These are phyloP conservation scores for Pecten maximus DNA, from an alignment of 2,888 invertebrate species.

Conservation along the genomic window DNA sequence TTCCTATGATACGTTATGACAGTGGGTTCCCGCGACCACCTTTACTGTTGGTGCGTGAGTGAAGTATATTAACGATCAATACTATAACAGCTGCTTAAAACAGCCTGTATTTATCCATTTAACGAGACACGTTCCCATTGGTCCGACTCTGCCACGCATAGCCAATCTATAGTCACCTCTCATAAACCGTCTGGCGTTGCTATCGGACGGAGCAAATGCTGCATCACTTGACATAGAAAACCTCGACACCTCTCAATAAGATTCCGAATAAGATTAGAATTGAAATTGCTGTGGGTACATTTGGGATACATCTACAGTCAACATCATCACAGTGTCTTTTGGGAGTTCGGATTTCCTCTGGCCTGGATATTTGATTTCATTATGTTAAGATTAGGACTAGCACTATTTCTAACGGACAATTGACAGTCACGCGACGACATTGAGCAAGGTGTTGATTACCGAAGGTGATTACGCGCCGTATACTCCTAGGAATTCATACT, in stretches of 20 bases:
- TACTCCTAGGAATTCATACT: not conserved
- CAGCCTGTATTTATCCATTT: slow-evolving; percentile 30
- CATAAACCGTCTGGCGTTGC: slow-evolving; percentile 18
- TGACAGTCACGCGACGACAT: slow-evolving; percentile 16
- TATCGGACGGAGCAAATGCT: slow-evolving; percentile 29
- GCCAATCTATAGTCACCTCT: slow-evolving; percentile 13
- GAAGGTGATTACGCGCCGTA: not conserved
- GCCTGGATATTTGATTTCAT: slow-evolving; percentile 11
- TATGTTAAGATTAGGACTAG: not conserved
- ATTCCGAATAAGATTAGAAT: not conserved
- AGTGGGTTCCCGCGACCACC: not conserved
- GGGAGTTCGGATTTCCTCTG: slow-evolving; percentile 29
- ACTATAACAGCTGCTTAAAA: slow-evolving; percentile 16
- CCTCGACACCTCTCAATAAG: not conserved
- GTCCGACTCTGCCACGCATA: not conserved
- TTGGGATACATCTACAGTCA: slow-evolving; percentile 25
- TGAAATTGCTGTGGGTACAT: slow-evolving; percentile 27
- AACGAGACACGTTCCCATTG: slow-evolving; percentile 13
- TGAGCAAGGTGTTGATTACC: not conserved
- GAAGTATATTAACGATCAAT: slow-evolving; percentile 7
- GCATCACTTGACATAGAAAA: not conserved
- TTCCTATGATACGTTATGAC: not conserved
- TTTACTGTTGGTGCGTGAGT: not conserved
- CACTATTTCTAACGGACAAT: not conserved
- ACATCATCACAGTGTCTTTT: not conserved